Conservation (phyloP, 2,113 vertebrate species). For the Pholis gunnellus region DNA sequence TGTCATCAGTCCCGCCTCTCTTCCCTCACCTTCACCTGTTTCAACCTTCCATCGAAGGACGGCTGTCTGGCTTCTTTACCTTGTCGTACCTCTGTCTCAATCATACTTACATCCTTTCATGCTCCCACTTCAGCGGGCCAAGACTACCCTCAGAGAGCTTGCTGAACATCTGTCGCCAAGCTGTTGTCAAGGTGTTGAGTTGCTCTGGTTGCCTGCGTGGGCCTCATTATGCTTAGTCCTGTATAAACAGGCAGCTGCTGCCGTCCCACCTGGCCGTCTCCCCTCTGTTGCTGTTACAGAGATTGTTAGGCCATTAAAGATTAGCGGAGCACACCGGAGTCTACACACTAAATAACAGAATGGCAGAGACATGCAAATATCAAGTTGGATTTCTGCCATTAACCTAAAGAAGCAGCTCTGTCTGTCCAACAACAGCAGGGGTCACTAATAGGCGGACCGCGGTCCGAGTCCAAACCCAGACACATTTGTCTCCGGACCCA, state of each 20-base stretch:
- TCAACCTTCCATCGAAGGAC: neutral
- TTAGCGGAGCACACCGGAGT: slow-evolving; percentile 45
- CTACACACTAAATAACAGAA: slow-evolving; percentile 36
- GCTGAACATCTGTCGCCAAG: slow-evolving; percentile 84
- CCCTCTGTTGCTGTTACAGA: slow-evolving; percentile 60
- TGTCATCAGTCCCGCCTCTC: neutral
- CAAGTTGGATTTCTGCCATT: slow-evolving; percentile 27
- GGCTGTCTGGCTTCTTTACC: neutral
- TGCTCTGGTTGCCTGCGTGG: slow-evolving; percentile 56
- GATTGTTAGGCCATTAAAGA: slow-evolving; percentile 47
- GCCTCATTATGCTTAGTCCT: slow-evolving; percentile 79
- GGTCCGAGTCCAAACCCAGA: no score
- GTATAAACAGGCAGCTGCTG: slow-evolving; percentile 80
- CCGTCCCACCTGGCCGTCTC: slow-evolving; percentile 65
- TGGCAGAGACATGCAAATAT: slow-evolving; percentile 34
- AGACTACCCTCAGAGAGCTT: slow-evolving; percentile 73
- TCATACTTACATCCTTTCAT: slow-evolving; percentile 76
- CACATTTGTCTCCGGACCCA: no score
- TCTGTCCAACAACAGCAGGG: no score
- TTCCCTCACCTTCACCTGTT: slow-evolving; percentile 17
- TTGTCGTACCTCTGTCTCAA: slow-evolving; percentile 9
- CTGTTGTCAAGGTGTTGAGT: slow-evolving; percentile 83
- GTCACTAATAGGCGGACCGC: no score
- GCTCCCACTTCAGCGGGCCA: slow-evolving; percentile 77
- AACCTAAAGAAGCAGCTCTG: neutral